These are phyloP conservation scores for Lindbergichthys nudifrons DNA, from an alignment of 2,797 vertebrate species.

Conservation along the genomic window DNA sequence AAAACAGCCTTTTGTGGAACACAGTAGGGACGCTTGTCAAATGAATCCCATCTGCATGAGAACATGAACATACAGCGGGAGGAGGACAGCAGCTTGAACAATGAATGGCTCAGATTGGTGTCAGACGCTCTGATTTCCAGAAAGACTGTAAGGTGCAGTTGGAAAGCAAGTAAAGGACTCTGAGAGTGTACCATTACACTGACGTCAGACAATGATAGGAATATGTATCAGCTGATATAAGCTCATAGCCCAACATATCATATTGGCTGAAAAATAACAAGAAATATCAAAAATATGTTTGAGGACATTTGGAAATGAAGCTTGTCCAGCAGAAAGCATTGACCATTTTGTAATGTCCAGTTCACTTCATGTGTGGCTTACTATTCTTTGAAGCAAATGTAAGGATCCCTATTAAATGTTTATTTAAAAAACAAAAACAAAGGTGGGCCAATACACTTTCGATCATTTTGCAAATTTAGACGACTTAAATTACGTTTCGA, in stretches of 20 bases:
- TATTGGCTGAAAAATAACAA: background rate
- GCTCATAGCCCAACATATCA: background rate
- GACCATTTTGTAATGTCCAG: background rate
- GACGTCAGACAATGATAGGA: background rate
- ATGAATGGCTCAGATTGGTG: background rate
- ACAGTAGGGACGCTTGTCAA: conserved; percentile 4
- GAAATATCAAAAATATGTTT: background rate
- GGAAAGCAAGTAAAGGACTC: background rate
- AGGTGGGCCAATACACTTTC: background rate
- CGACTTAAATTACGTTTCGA: background rate
- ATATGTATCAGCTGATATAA: background rate
- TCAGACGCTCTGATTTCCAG: background rate
- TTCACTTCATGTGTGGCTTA: background rate
- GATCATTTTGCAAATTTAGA: background rate
- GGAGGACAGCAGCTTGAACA: background rate
- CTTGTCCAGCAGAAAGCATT: background rate
- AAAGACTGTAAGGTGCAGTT: background rate
- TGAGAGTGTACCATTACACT: background rate
- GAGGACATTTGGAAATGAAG: background rate
- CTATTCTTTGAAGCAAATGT: background rate
- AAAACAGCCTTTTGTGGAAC: conserved; percentile 33
- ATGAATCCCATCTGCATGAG: conserved; percentile 22
- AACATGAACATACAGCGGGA: background rate
- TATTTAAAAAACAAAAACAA: background rate
- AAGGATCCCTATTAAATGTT: background rate